A percentile compares a stretch with the other conserved stretches of the same genome.
These are phyloP conservation scores for Ardeotis arabs DNA, from an alignment of 2,113 vertebrate species.

Conservation along the genomic window DNA sequence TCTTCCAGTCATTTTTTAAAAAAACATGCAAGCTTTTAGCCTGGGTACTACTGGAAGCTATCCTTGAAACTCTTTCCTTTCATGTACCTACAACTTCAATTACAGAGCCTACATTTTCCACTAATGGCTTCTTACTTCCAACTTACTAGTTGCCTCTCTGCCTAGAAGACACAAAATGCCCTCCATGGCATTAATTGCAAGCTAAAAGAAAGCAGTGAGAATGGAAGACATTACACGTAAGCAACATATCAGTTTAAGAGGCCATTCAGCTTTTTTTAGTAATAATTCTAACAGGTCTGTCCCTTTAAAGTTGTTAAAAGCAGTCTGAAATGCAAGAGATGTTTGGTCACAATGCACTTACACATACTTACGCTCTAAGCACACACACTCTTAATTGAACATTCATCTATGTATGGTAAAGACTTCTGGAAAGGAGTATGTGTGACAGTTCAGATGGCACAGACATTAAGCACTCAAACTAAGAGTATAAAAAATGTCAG, in stretches of 20 bases:
- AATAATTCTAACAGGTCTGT: neutral
- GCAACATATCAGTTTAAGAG: neutral
- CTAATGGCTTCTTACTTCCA: neutral
- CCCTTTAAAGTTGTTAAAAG: neutral
- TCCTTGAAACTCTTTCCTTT: neutral
- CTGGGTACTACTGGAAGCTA: neutral
- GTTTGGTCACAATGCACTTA: neutral
- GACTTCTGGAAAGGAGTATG: neutral
- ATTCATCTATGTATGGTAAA: neutral
- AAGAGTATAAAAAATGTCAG: neutral
- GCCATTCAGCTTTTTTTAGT: neutral
- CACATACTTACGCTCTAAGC: neutral
- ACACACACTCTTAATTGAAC: neutral
- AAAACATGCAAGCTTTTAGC: neutral
- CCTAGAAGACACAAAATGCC: neutral
- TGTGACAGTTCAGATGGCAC: neutral
- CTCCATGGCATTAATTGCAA: neutral
- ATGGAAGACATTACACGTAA: neutral
- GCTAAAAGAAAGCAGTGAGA: neutral
- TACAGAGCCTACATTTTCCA: neutral
- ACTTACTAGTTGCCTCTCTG: neutral
- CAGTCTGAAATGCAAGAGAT: neutral
- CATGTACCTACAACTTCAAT: neutral
- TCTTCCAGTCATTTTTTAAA: neutral
- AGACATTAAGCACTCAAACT: neutral